phyloP scores from a whole-genome alignment of 2,113 vertebrate species.

The Periophthalmus modestus region DNA sequence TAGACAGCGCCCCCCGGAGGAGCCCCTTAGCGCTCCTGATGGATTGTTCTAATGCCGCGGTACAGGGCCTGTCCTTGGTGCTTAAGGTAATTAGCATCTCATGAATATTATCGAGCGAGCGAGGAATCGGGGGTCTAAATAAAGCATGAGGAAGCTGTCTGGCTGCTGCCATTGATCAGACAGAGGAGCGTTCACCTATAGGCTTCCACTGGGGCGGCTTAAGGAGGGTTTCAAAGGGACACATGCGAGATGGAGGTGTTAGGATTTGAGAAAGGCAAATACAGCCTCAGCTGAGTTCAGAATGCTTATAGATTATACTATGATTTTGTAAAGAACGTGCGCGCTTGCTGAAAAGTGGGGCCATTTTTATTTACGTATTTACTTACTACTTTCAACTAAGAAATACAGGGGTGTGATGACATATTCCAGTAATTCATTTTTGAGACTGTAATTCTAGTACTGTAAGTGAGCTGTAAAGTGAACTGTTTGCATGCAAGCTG shows the following conservation, averaged over 20 bases:
- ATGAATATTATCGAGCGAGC: conserved; percentile 69
- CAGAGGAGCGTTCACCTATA: conserved; percentile 23
- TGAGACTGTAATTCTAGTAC: too few relatives aligned
- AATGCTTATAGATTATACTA: not conserved
- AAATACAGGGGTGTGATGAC: too few relatives aligned
- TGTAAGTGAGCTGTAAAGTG: too few relatives aligned
- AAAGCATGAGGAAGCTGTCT: conserved; percentile 67
- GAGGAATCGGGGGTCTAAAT: conserved; percentile 67
- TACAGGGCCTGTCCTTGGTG: conserved; percentile 70
- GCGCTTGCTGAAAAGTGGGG: too few relatives aligned
- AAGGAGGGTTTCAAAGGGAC: not conserved
- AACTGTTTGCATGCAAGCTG: too few relatives aligned
- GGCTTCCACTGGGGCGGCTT: conserved; percentile 13
- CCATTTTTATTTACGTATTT: too few relatives aligned
- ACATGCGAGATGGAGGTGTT: conserved; percentile 12
- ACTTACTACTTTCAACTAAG: too few relatives aligned
- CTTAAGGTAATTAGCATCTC: conserved; percentile 60
- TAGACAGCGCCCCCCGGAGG: conserved; percentile 65
- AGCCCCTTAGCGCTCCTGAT: conserved; percentile 66
- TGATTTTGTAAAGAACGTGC: not conserved
- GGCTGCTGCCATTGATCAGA: conserved; percentile 62
- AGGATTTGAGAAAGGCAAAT: not conserved
- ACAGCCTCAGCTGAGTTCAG: not conserved
- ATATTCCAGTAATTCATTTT: too few relatives aligned
- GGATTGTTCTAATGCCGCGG: conserved; percentile 69